Conservation (phyloP, 2,797 vertebrate species). For the Acropternis orthonyx region DNA sequence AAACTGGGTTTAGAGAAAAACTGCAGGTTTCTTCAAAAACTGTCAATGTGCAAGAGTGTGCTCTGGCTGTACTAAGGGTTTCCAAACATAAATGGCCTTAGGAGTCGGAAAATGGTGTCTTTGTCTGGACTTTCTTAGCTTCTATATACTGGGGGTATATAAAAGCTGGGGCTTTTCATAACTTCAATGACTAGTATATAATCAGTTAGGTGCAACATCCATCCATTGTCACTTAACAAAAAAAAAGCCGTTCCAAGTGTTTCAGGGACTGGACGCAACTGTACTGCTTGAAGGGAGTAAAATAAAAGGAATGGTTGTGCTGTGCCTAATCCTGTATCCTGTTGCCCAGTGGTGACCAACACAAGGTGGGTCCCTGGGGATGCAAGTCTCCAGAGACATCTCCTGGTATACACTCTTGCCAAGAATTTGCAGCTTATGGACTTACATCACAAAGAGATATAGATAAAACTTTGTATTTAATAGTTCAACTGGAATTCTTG, state of each 20-base stretch:
- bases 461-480: neutral
- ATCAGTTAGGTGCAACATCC: neutral
- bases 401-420: neutral
- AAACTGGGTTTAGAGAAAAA: neutral
- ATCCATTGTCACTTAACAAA: neutral
- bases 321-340: neutral
- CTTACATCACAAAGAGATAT: neutral
- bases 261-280: neutral
- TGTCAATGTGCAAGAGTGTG: neutral
- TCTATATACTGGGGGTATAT: too few relatives aligned
- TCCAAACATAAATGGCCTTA: neutral
- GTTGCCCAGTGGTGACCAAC: neutral
- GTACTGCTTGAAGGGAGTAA: neutral
- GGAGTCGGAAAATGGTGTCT: neutral
- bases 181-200: neutral
- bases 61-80: neutral
- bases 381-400: neutral
- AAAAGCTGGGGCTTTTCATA: neutral
- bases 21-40: rapidly evolving
- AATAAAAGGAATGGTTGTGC: neutral
- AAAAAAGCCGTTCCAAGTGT: neutral
- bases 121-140: neutral
- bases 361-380: neutral
- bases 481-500: neutral
- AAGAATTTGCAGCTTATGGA: neutral